Conservation (phyloP, 2,113 vertebrate species). For the Heterocephalus glaber region DNA sequence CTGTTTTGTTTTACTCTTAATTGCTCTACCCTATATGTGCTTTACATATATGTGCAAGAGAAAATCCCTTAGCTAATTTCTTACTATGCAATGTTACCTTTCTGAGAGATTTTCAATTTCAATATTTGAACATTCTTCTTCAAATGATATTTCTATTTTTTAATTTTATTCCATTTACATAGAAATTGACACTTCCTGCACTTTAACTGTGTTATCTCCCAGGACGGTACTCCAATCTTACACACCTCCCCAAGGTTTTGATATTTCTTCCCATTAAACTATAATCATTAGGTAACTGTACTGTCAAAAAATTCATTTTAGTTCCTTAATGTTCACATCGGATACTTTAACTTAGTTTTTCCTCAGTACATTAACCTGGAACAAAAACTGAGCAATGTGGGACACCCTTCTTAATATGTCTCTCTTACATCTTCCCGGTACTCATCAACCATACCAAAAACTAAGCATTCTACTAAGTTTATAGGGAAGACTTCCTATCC, state of each 20-base stretch:
- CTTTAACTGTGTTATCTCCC: conserved; percentile 36
- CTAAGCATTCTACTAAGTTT: accelerated
- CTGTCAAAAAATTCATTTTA: conserved; percentile 20
- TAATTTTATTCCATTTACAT: not conserved
- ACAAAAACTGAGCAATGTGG: not conserved
- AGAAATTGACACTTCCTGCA: not conserved
- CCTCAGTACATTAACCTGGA: not conserved
- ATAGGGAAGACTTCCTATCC: not conserved
- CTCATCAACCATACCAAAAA: not conserved
- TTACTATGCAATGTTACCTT: not conserved
- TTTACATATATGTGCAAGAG: not conserved
- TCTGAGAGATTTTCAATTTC: not conserved
- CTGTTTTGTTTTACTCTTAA: not conserved
- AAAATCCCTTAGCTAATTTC: not conserved
- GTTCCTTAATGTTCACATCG: not conserved
- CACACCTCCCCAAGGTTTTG: not conserved
- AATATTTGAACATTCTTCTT: not conserved
- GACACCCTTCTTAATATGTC: accelerated
- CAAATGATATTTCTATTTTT: not conserved
- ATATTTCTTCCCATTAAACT: conserved; percentile 4
- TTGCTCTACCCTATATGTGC: not conserved
- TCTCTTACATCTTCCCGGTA: accelerated
- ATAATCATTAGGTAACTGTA: conserved; percentile 27
- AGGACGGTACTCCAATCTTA: not conserved
- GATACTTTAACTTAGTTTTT: not conserved